Evolutionary conservation across 1,140 invertebrate species (phyloP), one percentile per base, ranked within the genome.

Genomic region (Chironomus tepperi): DNA sequence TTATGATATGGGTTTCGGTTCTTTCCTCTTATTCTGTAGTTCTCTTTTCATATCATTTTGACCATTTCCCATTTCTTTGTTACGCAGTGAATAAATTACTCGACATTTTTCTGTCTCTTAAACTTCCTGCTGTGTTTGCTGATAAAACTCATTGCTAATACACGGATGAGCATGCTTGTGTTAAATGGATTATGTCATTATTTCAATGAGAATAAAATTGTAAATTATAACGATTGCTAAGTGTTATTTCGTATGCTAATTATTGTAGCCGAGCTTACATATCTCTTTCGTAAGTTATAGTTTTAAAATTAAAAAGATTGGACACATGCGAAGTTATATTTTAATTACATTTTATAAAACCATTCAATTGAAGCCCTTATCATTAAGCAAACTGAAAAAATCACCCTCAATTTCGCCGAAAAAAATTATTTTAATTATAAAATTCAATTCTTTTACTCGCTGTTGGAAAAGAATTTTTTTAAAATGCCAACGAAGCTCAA

Each of bases 141-240:
- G 47, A 57, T 57, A 57, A 57, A 57, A 15, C 15, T n/a, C 47
- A 57, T n/a, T 57, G 47, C 47, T 57, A 12, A 57, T 15, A 57
- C n/a, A 15, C n/a, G 47, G 47, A 57, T n/a, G 24, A 57, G 47
- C 15, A 12, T 57, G 15, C 24, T 34, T 34, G 24, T 34, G 47
- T 57, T 57, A 57, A 57, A 57, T 57, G 47, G 47, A 57, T 57
- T 57, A 57, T n/a, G 47, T 57, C 47, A 57, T 57, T 57, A 57
- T 15, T 57, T 12, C 47, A n/a, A 15, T n/a, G n/a, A n/a, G 47
- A 47, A 47, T n/a, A n/a, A n/a, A n/a, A n/a, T n/a, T n/a, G n/a
- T n/a, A n/a, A n/a, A n/a, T n/a, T n/a, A n/a, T n/a, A n/a, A n/a
- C n/a, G n/a, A n/a, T n/a, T n/a, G n/a, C n/a, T n/a, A n/a, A n/a